Conservation (phyloP, 1,140 invertebrate genomes). For the Leptopilina clavipes region DNA sequence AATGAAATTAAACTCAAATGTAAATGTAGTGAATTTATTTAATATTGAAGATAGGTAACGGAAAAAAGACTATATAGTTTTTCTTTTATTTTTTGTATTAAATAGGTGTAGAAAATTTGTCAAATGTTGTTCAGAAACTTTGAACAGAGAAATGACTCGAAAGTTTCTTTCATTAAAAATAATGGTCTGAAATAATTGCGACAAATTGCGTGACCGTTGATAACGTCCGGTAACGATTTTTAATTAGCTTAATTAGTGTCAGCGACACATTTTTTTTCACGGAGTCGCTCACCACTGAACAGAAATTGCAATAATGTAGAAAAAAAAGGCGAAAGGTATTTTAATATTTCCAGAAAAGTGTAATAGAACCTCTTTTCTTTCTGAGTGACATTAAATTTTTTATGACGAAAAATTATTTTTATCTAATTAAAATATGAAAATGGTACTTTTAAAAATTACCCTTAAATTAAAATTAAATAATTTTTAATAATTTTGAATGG, state of each 20-base stretch:
- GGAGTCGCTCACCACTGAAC: background rate
- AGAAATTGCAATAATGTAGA: background rate
- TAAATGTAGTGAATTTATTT: too few species aligned
- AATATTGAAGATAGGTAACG: too few species aligned
- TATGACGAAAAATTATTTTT: too few species aligned
- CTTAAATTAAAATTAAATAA: too few species aligned
- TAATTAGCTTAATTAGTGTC: constrained; percentile 30
- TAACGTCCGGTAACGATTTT: constrained; percentile 31
- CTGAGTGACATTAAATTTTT: too few species aligned
- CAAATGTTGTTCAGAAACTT: constrained; percentile 3
- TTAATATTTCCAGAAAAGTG: background rate
- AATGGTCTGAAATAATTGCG: constrained; percentile 27
- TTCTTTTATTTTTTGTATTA: too few species aligned
- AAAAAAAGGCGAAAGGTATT: constrained; percentile 1
- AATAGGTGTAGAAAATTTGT: background rate
- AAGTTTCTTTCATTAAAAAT: constrained; percentile 33
- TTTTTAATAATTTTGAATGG: too few species aligned
- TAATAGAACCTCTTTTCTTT: background rate
- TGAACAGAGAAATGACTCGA: constrained; percentile 1
- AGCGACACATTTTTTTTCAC: background rate
- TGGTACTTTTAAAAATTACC: too few species aligned
- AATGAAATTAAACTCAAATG: too few species aligned
- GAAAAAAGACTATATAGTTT: too few species aligned
- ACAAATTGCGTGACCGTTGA: constrained; percentile 32
- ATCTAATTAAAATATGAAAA: too few species aligned